Percentiles rank a stretch among this genome's conserved stretches.
phyloP scores from a whole-genome alignment of 1,140 invertebrate species.

The Drosophila biarmipes region DNA sequence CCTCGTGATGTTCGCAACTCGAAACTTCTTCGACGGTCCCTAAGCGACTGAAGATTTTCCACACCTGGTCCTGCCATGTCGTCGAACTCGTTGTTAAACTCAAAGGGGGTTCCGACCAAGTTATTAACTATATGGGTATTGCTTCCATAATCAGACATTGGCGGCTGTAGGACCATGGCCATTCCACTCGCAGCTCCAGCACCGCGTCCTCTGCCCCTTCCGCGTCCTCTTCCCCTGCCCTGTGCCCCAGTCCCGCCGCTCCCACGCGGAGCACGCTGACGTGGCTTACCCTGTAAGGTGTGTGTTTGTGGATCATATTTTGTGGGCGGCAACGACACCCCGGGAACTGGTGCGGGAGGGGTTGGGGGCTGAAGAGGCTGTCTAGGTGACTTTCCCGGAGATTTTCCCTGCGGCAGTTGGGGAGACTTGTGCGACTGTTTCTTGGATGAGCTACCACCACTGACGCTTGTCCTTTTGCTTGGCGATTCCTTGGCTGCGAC shows the following conservation, averaged over 20 bases:
- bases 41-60: slow-evolving; percentile 91
- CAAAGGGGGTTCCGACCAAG: slow-evolving; percentile 93
- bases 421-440: slow-evolving; percentile 87
- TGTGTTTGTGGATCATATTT: slow-evolving; percentile 80
- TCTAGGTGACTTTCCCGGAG: slow-evolving; percentile 90
- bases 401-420: slow-evolving; percentile 86
- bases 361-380: slow-evolving; percentile 54
- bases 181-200: slow-evolving; percentile 48
- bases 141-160: slow-evolving; percentile 77
- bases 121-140: slow-evolving; percentile 86
- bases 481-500: slow-evolving; percentile 67
- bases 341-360: slow-evolving; percentile 44
- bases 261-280: slow-evolving; percentile 86
- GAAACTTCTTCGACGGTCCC: slow-evolving; percentile 90
- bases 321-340: slow-evolving; percentile 24
- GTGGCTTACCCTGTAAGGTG: slow-evolving; percentile 84
- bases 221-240: slow-evolving; percentile 86
- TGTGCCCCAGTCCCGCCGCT: slow-evolving; percentile 77
- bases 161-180: slow-evolving; percentile 68
- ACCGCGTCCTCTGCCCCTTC: slow-evolving; percentile 87
- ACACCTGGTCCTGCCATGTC: slow-evolving; percentile 90
- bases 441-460: slow-evolving; percentile 44
- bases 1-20: slow-evolving; percentile 59
- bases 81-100: slow-evolving; percentile 93
- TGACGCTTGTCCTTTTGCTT: slow-evolving; percentile 49